Evolutionary conservation across 2,888 invertebrate species (phyloP).

Genomic region (Watsonalla binaria): DNA sequence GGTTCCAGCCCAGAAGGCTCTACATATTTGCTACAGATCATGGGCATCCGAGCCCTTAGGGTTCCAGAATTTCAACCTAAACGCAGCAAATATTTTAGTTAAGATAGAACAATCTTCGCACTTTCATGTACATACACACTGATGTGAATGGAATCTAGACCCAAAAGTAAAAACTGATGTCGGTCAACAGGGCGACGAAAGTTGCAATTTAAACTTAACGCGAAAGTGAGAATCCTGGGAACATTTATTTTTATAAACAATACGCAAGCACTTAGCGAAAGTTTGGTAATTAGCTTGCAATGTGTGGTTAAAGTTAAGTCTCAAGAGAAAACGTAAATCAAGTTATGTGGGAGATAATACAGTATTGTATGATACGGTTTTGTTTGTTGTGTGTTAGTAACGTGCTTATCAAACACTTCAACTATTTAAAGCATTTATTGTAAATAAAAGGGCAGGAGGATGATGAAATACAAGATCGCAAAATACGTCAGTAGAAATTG

Average conservation of each 20-base stretch:
- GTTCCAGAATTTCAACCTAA: background rate
- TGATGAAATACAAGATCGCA: too few species aligned
- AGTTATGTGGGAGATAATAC: background rate
- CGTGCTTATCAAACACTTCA: too few species aligned
- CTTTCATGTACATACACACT: too few species aligned
- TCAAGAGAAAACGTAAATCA: background rate
- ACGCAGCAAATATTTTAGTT: background rate
- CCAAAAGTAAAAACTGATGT: background rate
- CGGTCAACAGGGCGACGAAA: background rate
- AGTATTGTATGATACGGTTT: too few species aligned
- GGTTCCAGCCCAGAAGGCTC: too few species aligned
- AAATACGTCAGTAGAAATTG: too few species aligned
- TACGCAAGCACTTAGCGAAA: background rate
- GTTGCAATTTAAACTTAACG: slow-evolving; percentile 4
- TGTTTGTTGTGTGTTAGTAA: too few species aligned
- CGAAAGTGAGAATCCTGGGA: slow-evolving; percentile 29
- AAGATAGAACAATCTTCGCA: too few species aligned
- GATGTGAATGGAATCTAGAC: background rate
- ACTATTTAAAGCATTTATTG: too few species aligned
- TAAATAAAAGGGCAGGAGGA: too few species aligned
- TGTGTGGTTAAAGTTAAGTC: background rate
- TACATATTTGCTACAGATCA: too few species aligned
- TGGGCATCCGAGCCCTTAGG: too few species aligned
- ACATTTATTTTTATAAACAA: slow-evolving; percentile 4
- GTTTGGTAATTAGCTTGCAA: background rate